Base-by-base conservation (phyloP, 1,140 invertebrate species). In the Ctenoplectra terminalis region DNA sequence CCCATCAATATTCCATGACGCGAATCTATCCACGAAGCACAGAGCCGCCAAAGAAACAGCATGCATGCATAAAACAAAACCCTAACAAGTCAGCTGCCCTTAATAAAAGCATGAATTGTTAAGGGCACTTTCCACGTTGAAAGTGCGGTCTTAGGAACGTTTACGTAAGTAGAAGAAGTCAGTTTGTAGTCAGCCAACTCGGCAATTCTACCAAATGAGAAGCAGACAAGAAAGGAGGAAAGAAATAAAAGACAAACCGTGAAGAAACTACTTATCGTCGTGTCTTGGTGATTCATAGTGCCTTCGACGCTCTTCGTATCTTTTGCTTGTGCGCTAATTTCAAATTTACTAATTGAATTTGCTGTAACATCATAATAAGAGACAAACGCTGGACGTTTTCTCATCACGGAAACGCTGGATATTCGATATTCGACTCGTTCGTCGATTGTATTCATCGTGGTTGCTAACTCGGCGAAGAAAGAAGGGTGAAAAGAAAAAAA, bases 31-130 rank as follows among this genome's bases (percentile, higher is more conserved):
- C 37, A 34, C 1, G 46, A 20, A 20, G 26, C 40, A 20, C 26
- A 40, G 64, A n/a, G n/a, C 23, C 31, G 29, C 40, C 40, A 29
- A 67, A 67, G 40, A 20, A 67, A 46, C 64, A 67, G 5, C 26
- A n/a, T 67, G n/a, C n/a, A 67, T 70, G 67, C 46, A 71, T 71
- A 54, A 71, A 71, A 71, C 31, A 71, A 54, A 54, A 56, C 7
- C 40, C 40, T 20, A n/a, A 67, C n/a, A 26, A 64, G 61, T 64
- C 61, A n/a, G 61, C 40, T 64, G 63, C 52, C 67, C 29, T 31
- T 71, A 71, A 54, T 52, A 71, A 71, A 71, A 54, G 67, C 31
- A 71, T 67, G 40, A 71, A 52, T 71, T 37, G 48, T 54, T 71
- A n/a, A 71, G 13, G 31, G 31, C 23, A 37, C 67, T 71, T 34